Evolutionary conservation across 2,888 invertebrate species (phyloP).

Genomic region (Sinhomidia bicolor): DNA sequence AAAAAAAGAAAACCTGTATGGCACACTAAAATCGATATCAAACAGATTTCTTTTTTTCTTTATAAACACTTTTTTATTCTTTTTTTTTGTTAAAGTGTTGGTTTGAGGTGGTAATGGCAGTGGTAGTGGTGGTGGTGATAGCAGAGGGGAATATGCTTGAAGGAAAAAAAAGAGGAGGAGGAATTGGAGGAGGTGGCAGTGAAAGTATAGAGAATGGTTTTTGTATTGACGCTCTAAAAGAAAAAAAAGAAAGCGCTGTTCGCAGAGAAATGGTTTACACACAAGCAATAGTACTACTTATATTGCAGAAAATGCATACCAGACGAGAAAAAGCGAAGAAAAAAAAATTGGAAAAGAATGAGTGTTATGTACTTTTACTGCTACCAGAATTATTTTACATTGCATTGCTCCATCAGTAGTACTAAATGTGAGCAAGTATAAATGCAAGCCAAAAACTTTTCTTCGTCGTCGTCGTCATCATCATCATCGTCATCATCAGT

Average conservation of each 20-base stretch:
- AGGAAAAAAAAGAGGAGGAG: conserved; percentile 37
- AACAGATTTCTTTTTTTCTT: conserved; percentile 75
- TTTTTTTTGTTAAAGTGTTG: conserved; percentile 32
- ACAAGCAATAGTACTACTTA: too few relatives aligned
- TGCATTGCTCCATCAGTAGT: too few relatives aligned
- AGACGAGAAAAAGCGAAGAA: conserved; percentile 6
- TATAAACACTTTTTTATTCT: not conserved
- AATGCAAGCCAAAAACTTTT: conserved; percentile 65
- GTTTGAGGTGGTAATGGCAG: conserved; percentile 50
- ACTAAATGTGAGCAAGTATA: conserved; percentile 37
- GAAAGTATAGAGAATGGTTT: conserved; percentile 38
- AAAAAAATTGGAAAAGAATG: not conserved
- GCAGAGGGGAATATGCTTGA: conserved; percentile 27
- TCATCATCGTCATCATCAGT: too few relatives aligned
- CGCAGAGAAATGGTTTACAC: too few relatives aligned
- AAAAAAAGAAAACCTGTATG: conserved; percentile 60
- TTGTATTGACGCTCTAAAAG: conserved; percentile 64
- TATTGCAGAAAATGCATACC: conserved; percentile 62
- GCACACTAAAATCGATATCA: conserved; percentile 78
- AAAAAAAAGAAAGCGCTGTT: too few relatives aligned
- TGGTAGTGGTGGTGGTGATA: conserved; percentile 67
- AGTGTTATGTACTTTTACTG: too few relatives aligned
- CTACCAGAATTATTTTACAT: conserved; percentile 70
- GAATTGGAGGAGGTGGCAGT: conserved; percentile 32
- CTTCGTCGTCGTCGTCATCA: too few relatives aligned